Evolutionary conservation across 2,797 vertebrate species (phyloP).

Genomic region (Cephalopachus bancanus): DNA sequence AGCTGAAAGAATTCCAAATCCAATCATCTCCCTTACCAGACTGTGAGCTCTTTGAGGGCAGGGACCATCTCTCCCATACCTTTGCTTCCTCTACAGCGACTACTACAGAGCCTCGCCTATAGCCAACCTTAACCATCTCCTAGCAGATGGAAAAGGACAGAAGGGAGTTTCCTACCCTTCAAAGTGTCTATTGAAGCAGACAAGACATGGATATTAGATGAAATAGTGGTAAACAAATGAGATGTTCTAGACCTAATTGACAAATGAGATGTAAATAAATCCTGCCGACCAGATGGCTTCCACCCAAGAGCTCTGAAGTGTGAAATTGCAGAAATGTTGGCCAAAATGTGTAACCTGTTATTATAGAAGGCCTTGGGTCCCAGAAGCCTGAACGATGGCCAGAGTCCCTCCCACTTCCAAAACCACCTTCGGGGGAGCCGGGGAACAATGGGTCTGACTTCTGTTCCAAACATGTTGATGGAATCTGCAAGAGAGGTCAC

Average conservation of each 20-base stretch:
- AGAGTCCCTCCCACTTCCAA: not conserved
- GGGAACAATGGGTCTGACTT: not conserved
- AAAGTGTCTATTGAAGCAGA: not conserved
- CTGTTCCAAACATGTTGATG: not conserved
- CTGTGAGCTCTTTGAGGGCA: not conserved
- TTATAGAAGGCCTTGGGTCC: not conserved
- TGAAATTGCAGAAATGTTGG: not conserved
- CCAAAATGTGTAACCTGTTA: not conserved
- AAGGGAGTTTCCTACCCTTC: not conserved
- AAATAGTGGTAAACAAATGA: conserved; percentile 26
- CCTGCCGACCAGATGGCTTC: not conserved
- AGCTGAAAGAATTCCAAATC: not conserved
- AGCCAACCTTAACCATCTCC: not conserved
- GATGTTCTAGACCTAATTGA: conserved; percentile 41
- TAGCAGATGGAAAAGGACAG: not conserved
- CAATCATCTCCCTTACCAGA: not conserved
- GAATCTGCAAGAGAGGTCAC: not conserved
- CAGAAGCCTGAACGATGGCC: not conserved
- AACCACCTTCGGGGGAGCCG: not conserved
- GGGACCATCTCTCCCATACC: not conserved
- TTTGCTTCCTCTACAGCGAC: not conserved
- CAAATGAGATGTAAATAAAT: conserved; percentile 65
- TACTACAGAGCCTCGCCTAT: not conserved
- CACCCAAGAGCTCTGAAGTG: conserved; percentile 46
- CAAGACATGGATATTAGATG: not conserved